phyloP scores from a whole-genome alignment of 1,140 invertebrate genomes.

The Drosophila sechellia region DNA sequence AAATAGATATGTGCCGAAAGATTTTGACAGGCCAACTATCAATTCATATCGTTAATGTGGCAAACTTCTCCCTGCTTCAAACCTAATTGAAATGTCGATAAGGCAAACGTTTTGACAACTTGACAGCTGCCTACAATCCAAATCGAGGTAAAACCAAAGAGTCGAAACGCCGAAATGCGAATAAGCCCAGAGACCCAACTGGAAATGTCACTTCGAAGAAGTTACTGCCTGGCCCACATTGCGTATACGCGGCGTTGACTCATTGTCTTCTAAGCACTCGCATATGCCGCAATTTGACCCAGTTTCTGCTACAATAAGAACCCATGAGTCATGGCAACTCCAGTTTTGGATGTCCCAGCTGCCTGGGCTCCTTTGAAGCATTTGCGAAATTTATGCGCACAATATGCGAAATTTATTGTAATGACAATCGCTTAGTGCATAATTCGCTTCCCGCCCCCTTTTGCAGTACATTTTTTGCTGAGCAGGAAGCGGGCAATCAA shows the following conservation, averaged over 20 bases:
- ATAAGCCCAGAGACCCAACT: conserved; percentile 1
- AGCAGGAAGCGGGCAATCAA: conserved; percentile 76
- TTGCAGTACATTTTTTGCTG: conserved; percentile 8
- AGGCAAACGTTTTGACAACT: conserved; percentile 68
- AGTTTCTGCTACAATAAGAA: conserved; percentile 54
- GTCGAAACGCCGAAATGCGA: background rate
- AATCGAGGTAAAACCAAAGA: conserved; percentile 1
- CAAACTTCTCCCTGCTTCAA: conserved; percentile 46
- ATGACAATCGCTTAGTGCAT: conserved; percentile 80
- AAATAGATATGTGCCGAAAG: conserved; percentile 78
- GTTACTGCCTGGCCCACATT: conserved; percentile 67
- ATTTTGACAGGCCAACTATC: conserved; percentile 76
- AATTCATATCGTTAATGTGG: conserved; percentile 55
- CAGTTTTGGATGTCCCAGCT: conserved; percentile 70
- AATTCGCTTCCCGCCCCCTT: conserved; percentile 54
- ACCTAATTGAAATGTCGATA: conserved; percentile 80
- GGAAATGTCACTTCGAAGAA: conserved; percentile 58
- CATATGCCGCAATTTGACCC: conserved; percentile 62
- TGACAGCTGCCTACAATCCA: conserved; percentile 46
- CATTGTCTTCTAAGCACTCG: conserved; percentile 57
- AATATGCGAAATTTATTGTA: conserved; percentile 82
- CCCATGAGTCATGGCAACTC: conserved; percentile 52
- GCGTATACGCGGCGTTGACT: conserved; percentile 78
- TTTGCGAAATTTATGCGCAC: conserved; percentile 77
- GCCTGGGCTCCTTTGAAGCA: conserved; percentile 69